These are phyloP conservation scores for Lagopus leucura DNA, from an alignment of 2,113 vertebrate species.

Conservation along the genomic window DNA sequence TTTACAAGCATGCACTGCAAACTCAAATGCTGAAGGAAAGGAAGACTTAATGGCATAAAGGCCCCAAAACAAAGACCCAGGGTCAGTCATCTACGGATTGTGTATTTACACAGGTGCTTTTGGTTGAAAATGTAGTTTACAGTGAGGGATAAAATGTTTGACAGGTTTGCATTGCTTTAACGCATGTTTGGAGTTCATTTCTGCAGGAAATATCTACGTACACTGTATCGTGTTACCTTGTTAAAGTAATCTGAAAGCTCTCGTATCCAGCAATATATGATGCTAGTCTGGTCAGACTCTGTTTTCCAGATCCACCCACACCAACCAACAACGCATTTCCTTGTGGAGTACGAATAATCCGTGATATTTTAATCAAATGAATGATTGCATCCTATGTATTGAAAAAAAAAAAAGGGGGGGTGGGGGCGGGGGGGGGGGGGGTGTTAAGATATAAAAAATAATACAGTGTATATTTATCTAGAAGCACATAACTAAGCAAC, in stretches of 20 bases:
- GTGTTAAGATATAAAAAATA: neutral
- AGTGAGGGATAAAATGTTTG: neutral
- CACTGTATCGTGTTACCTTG: constrained; percentile 71
- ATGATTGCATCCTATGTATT: constrained; percentile 82
- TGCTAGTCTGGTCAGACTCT: constrained; percentile 84
- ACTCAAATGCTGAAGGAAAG: neutral
- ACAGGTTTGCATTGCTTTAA: neutral
- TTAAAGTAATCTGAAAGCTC: constrained; percentile 86
- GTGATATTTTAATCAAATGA: constrained; percentile 86
- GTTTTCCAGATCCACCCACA: constrained; percentile 88
- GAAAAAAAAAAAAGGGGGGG: neutral
- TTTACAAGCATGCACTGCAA: neutral
- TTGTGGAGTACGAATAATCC: constrained; percentile 83
- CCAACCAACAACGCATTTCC: constrained; percentile 87
- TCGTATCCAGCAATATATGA: constrained; percentile 86
- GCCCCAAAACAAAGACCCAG: neutral
- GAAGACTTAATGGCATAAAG: neutral
- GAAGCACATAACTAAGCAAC: neutral
- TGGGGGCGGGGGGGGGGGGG: too few species aligned
- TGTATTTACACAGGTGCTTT: neutral
- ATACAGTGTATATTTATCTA: neutral
- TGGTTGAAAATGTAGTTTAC: neutral
- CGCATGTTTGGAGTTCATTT: neutral
- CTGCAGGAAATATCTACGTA: neutral
- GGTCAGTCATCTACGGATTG: neutral